These are phyloP conservation scores for Temnothorax unifasciatus DNA, from an alignment of 2,888 invertebrate species.

Conservation along the genomic window DNA sequence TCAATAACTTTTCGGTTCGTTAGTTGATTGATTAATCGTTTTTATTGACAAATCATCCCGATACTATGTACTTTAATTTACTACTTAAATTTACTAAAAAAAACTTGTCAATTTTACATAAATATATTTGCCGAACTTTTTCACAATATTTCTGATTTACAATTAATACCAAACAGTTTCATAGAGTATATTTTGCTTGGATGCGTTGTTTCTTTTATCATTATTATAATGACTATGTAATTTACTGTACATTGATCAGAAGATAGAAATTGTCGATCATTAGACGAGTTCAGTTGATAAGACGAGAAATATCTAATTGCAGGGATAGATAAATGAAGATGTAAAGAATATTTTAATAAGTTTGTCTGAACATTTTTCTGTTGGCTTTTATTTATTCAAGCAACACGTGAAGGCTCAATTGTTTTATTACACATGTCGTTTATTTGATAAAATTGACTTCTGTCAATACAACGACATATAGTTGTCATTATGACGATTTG, in stretches of 20 bases:
- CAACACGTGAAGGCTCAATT: background rate
- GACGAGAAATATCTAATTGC: background rate
- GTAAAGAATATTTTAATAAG: background rate
- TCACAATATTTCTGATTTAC: background rate
- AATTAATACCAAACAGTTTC: background rate
- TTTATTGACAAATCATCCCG: slow-evolving; percentile 1
- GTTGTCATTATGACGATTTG: background rate
- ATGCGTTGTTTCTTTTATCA: background rate
- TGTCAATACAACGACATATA: background rate
- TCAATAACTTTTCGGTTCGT: slow-evolving; percentile 28
- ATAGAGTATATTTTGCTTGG: background rate
- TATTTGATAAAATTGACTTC: slow-evolving; percentile 11
- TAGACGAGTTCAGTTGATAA: background rate
- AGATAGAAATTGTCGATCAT: background rate
- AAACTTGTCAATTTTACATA: background rate
- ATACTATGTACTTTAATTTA: background rate
- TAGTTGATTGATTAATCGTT: slow-evolving; percentile 30
- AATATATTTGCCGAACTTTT: background rate
- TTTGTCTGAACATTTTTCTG: background rate
- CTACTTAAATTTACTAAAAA: slow-evolving; percentile 1
- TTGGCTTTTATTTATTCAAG: background rate
- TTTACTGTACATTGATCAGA: background rate
- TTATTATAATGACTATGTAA: background rate
- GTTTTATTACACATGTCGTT: background rate
- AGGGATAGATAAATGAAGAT: background rate